Evolutionary conservation across 2,113 vertebrate genomes (phyloP), one percentile per base, ranked within the genome.

Genomic region (Orycteropus afer): DNA sequence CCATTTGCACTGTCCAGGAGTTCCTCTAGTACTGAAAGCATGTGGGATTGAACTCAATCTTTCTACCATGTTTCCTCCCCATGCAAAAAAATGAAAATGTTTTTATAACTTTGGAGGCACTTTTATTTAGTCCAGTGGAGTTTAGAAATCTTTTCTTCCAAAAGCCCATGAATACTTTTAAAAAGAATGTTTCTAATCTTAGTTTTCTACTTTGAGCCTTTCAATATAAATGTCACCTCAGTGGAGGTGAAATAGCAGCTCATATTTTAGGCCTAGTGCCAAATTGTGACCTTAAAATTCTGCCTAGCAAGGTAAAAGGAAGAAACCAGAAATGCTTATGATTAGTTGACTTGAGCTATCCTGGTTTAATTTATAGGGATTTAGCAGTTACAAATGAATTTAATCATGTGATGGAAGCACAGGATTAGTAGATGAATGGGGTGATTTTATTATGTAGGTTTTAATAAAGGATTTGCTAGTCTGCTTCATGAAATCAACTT

Each of bases 381-480:
- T 92, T 55, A 90, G 34, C 29, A 32, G 82, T 73, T 94, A 92
- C 47, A 78, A 92, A 83, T 77, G 23, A 53, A 88, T 92, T 92
- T 84, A 85, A 71, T 81, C 18, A 81, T n/a, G 25, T 83, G 22
- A 74, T 92, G 34, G 15, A 61, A 80, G 40, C 51, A 84, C 7
- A n/a, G 2, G 1, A 9, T 82, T 89, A 65, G 34, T 91, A 93
- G 71, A 87, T 67, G 53, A 86, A 89, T 71, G 86, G 69, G 42
- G 9, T 96, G 63, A 89, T 79, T 90, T 82, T 88, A 95, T 93
- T 93, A 86, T 55, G 29, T 69, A 84, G 78, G 79, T 89, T 96
- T 97, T 95, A 92, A 88, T 95, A 91, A 92, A 92, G 29, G n/a
- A 51, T 11, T 89, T 96, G 78, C 63, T 86, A 86, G 37, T 71